phyloP scores from a whole-genome alignment of 2,797 vertebrate species.

The Varecia variegata region DNA sequence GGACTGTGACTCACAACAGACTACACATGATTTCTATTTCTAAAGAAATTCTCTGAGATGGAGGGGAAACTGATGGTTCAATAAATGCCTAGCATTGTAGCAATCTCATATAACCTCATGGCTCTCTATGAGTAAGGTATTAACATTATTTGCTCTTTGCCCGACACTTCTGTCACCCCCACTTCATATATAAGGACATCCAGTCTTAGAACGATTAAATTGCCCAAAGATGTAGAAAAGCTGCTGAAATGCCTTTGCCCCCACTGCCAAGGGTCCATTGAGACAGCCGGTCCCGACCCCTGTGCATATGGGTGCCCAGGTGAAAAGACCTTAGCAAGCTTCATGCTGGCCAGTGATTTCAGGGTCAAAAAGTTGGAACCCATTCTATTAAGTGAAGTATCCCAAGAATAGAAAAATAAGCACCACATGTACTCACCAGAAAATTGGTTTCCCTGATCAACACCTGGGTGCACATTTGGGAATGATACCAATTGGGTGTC shows the following conservation, averaged over 20 bases:
- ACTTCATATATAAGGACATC: neutral
- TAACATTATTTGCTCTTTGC: neutral
- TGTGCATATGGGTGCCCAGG: neutral
- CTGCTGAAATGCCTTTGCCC: neutral
- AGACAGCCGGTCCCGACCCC: neutral
- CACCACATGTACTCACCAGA: too few relatives aligned
- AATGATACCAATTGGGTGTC: too few relatives aligned
- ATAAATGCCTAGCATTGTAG: accelerated
- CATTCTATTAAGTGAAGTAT: too few relatives aligned
- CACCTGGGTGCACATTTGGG: too few relatives aligned
- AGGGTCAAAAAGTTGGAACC: neutral
- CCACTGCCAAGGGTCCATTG: neutral
- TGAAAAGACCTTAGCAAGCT: neutral
- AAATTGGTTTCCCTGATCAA: too few relatives aligned
- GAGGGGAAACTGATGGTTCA: neutral
- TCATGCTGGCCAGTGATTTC: neutral
- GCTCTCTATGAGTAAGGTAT: neutral
- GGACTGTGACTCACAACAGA: neutral
- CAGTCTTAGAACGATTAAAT: neutral
- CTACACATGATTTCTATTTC: neutral
- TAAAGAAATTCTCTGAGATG: neutral
- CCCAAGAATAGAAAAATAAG: too few relatives aligned
- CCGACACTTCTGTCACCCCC: accelerated
- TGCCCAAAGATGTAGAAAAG: neutral
- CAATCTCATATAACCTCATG: neutral